Base-by-base conservation (phyloP, 1,140 invertebrate species). In the Samia ricini region DNA sequence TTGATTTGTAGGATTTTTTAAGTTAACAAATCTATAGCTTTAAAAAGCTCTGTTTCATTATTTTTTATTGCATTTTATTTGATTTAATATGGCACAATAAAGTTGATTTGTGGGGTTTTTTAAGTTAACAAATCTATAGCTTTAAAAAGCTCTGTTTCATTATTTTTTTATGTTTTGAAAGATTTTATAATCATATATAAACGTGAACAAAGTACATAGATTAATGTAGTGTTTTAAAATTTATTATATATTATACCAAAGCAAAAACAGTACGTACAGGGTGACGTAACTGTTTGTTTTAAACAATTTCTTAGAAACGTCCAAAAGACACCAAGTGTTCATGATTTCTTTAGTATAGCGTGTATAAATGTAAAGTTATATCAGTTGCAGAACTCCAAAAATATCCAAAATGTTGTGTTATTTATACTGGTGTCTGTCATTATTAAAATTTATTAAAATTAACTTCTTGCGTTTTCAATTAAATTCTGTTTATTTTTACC, bases 381-480 rank as follows among this genome's bases (percentile, higher is more conserved):
- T 59, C 55, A 56, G 54, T 36, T 51, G 57, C 60, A 55, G 59
- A 61, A 36, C 42, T 66, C 58, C 49, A 63, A 52, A 23, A 42
- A 64, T 79, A 81, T 64, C 79, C 63, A 68, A 66, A 74, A 72
- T 77, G 73, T 83, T 83, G 73, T 50, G 70, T 79, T 76, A 70
- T 63, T 62, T 64, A 76, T 72, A 79, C 74, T 71, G 71, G 81
- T 74, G 68, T 73, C 69, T 80, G 78, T 77, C 74, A 76, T 65
- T 67, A 87, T 77, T 83, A 87, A 85, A 77, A 69, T 73, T 84
- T 83, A 80, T 79, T 74, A 79, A 76, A 77, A 60, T 56, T 23
- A 24, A 5, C n/a, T 49, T 3, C 12, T 42, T 42, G 8, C 7
- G n/a, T 1, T 42, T 42, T 42, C n/a, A 42, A 42, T 42, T 42